Base-by-base conservation (phyloP, 2,888 invertebrate genomes). In the Tinea trinotella region DNA sequence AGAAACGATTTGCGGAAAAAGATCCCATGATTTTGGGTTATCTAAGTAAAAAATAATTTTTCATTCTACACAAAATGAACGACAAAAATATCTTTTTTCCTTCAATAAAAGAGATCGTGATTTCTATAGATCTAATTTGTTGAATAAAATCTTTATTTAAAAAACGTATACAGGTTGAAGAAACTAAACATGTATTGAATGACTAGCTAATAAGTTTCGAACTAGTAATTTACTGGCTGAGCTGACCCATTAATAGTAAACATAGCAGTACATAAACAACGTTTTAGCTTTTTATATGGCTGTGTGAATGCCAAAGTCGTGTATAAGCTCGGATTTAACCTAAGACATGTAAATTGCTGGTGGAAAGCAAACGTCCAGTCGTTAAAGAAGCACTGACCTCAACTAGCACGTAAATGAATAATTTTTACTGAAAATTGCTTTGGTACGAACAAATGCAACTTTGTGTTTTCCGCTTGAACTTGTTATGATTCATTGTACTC, bases 361-460 rank as follows among this genome's bases (percentile, higher is more conserved):
- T 24, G 24, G 50, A 50, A 22, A 12, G 24, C 50, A 50, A 24
- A 22, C 22, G 54, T 40, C 49, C 57, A 40, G 60, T 63, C 61
- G 59, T 68, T 67, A 66, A 61, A 62, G 64, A 64, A 61, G 55
- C 64, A 58, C 62, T 36, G 46, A 36, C 24, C 56, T 50, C 52
- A 30, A 30, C 55, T 50, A 52, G 59, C 61, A 64, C 59, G 61
- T 62, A 62, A 70, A 65, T 62, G 60, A 64, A 63, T 63, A 64
- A 65, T 62, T 58, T 64, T 64, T 61, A 59, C 60, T 57, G 60
- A 60, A 62, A 67, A 66, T 64, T 62, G 58, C 62, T 58, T 59
- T 53, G 55, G 36, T 46, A 57, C 56, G 59, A 54, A 59, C 55
- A 61, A 63, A 64, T 62, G 60, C 64, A 64, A 58, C 59, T 58